Conservation (phyloP, 2,888 invertebrate genomes). For the Sphinx pinastri region DNA sequence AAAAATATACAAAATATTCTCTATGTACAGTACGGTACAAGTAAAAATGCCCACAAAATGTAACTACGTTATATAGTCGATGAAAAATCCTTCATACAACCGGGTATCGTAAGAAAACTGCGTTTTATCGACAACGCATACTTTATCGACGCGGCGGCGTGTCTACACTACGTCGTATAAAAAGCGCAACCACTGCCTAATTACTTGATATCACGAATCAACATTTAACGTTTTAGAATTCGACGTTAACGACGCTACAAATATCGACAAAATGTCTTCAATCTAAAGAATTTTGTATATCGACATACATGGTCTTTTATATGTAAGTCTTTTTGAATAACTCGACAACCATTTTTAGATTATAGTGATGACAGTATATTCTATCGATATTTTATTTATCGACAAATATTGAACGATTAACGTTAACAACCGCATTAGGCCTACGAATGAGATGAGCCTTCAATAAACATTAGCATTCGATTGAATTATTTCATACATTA, state of each 20-base stretch:
- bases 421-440: not conserved
- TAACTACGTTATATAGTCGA: conserved; percentile 21
- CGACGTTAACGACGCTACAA: not conserved
- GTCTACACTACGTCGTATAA: conserved; percentile 19
- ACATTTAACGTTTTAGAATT: conserved; percentile 18
- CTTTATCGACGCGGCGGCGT: not conserved
- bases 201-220: conserved; percentile 19
- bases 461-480: not conserved
- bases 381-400: not conserved
- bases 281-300: conserved; percentile 21
- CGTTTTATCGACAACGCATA: conserved; percentile 4
- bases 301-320: conserved; percentile 11
- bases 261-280: conserved; percentile 18
- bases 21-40: conserved; percentile 31
- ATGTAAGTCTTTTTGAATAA: conserved; percentile 18
- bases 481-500: conserved; percentile 2
- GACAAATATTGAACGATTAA: not conserved
- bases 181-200: conserved; percentile 19
- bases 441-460: conserved; percentile 13
- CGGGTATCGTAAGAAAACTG: conserved; percentile 9
- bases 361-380: not conserved
- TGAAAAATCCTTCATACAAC: conserved; percentile 8
- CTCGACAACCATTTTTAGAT: conserved; percentile 12
- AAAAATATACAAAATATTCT: conserved; percentile 51
- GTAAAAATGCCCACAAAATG: conserved; percentile 35